phyloP scores from a whole-genome alignment of 2,888 invertebrate genomes.

The Sphaerophoria taeniata region DNA sequence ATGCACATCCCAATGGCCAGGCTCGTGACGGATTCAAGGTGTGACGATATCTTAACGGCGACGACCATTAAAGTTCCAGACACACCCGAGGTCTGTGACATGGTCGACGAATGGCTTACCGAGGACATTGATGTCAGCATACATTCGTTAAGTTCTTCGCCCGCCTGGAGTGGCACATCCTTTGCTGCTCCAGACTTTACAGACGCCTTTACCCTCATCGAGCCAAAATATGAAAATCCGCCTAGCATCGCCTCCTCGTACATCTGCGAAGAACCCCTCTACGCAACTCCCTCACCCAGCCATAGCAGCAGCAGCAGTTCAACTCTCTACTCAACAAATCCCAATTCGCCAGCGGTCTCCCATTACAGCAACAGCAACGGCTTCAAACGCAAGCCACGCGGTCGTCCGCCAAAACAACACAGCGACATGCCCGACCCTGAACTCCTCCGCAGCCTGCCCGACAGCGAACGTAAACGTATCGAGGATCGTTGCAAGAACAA shows the following conservation, averaged over 20 bases:
- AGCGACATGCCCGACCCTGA: conserved; percentile 79
- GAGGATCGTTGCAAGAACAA: conserved; percentile 81
- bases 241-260: conserved; percentile 58
- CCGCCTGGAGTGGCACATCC: conserved; percentile 23
- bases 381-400: conserved; percentile 75
- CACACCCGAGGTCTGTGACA: conserved; percentile 62
- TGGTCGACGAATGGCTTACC: conserved; percentile 44
- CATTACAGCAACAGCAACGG: conserved; percentile 21
- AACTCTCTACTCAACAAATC: conserved; percentile 61
- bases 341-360: conserved; percentile 58
- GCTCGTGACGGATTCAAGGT: not conserved
- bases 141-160: conserved; percentile 43
- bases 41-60: not conserved
- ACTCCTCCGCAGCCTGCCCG: conserved; percentile 75
- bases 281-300: conserved; percentile 64
- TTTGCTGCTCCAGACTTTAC: conserved; percentile 25
- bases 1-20: conserved; percentile 24
- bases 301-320: conserved; percentile 43
- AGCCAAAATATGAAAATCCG: conserved; percentile 57
- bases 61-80: conserved; percentile 36
- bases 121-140: conserved; percentile 27
- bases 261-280: conserved; percentile 51
- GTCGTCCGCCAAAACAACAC: conserved; percentile 80
- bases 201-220: conserved; percentile 16
- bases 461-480: conserved; percentile 77